A percentile compares a stretch with the other conserved stretches of the same genome.
Evolutionary conservation across 2,113 vertebrate genomes (phyloP).

Genomic region (Xyliphius kryptos): DNA sequence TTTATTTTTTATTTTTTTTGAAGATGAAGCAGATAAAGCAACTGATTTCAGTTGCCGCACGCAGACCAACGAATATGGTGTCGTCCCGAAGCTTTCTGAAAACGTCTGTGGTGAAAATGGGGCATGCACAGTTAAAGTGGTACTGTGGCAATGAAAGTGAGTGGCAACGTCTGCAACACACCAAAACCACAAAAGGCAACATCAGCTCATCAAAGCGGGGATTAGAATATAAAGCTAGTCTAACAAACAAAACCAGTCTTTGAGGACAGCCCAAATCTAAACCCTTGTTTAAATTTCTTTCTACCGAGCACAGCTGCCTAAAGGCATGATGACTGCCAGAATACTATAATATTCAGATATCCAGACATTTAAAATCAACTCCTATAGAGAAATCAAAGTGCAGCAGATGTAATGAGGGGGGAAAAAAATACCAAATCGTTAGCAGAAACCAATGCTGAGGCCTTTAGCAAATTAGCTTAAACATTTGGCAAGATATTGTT

Average conservation of each 20-base stretch:
- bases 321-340: neutral
- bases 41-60: conserved; percentile 5
- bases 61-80: conserved; percentile 20
- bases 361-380: too few species aligned
- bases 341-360: neutral
- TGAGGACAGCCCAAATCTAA: neutral
- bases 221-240: neutral
- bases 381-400: too few species aligned
- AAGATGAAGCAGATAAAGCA: neutral
- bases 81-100: conserved; percentile 25
- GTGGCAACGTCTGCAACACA: neutral
- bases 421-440: too few species aligned
- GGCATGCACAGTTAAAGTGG: conserved; percentile 18
- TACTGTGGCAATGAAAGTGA: conserved; percentile 16
- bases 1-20: too few species aligned
- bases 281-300: conserved; percentile 5
- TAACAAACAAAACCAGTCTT: neutral
- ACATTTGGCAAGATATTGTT: neutral
- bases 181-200: conserved; percentile 9
- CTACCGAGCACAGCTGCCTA: conserved; percentile 3
- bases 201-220: conserved; percentile 5
- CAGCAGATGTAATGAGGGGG: too few species aligned
- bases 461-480: too few species aligned
- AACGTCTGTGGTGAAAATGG: conserved; percentile 18
- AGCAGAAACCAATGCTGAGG: too few species aligned